These are phyloP conservation scores for Patiria pectinifera DNA, from an alignment of 53 echinoderm and acorn worm genomes.

Conservation along the genomic window DNA sequence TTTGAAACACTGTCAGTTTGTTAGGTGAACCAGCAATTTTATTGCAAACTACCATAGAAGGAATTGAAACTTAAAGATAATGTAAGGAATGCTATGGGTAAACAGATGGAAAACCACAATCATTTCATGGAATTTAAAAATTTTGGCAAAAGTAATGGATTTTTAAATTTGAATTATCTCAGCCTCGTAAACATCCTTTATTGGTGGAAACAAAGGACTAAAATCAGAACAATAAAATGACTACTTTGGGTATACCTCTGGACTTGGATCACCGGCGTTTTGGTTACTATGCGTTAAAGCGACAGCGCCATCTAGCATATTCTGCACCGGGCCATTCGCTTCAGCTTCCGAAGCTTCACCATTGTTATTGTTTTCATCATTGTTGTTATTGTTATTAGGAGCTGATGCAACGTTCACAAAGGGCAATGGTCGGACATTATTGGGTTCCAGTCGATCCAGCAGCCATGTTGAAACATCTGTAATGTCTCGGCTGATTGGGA, in stretches of 20 bases:
- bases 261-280: constrained; percentile 40
- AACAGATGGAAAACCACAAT: too few relatives aligned
- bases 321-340: constrained; percentile 19
- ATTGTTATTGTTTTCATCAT: constrained; percentile 70
- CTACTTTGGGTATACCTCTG: constrained; percentile 17
- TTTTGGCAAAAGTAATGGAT: too few relatives aligned
- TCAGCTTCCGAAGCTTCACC: constrained; percentile 44
- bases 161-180: too few relatives aligned
- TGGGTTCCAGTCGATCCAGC: constrained; percentile 75
- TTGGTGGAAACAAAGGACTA: too few relatives aligned
- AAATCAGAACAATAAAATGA: not conserved
- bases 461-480: constrained; percentile 79
- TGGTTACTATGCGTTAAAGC: constrained; percentile 9
- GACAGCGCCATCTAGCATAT: constrained; percentile 19
- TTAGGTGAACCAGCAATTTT: too few relatives aligned
- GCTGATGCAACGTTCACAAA: constrained; percentile 32
- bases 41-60: too few relatives aligned
- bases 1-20: too few relatives aligned
- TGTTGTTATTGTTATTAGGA: constrained; percentile 68
- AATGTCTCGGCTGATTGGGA: constrained; percentile 45
- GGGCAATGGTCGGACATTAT: constrained; percentile 46
- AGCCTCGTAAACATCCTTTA: too few relatives aligned
- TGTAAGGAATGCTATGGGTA: too few relatives aligned
- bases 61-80: too few relatives aligned
- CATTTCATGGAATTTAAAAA: too few relatives aligned